A percentile compares a stretch with the other conserved stretches of the same genome.
phyloP scores from a whole-genome alignment of 2,888 invertebrate species.

The Pachliopta kotzebuea region DNA sequence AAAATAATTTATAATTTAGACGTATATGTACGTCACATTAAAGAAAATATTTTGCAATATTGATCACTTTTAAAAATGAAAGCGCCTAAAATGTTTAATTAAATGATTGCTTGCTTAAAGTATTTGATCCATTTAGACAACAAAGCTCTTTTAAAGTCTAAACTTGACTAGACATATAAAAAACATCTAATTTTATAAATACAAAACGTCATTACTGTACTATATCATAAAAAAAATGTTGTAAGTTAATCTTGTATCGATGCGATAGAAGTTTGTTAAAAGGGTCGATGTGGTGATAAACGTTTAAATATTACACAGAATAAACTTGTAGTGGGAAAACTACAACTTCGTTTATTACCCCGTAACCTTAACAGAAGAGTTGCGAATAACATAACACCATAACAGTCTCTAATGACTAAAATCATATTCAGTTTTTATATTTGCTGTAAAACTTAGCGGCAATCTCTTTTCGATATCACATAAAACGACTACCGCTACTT shows the following conservation, averaged over 20 bases:
- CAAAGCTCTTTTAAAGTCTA: no score
- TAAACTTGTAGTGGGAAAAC: background rate
- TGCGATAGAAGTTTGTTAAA: background rate
- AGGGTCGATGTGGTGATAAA: no score
- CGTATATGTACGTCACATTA: no score
- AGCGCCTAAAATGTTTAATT: no score
- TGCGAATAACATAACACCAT: background rate
- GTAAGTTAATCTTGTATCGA: background rate
- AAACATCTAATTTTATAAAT: no score
- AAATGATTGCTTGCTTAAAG: no score
- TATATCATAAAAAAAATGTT: background rate
- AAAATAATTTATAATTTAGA: no score
- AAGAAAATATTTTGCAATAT: no score
- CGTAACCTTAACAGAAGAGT: background rate
- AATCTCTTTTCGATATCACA: slow-evolving; percentile 17
- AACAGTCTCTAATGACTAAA: background rate
- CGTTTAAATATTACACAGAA: background rate
- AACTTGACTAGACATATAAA: no score
- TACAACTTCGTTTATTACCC: background rate
- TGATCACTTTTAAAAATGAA: no score
- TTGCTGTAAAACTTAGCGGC: background rate
- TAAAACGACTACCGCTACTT: slow-evolving; percentile 13
- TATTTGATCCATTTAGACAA: no score
- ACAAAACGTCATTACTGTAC: no score
- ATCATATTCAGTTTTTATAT: background rate